Conservation (phyloP, 2,797 vertebrate species). For the Hypotaenidia okinawae region DNA sequence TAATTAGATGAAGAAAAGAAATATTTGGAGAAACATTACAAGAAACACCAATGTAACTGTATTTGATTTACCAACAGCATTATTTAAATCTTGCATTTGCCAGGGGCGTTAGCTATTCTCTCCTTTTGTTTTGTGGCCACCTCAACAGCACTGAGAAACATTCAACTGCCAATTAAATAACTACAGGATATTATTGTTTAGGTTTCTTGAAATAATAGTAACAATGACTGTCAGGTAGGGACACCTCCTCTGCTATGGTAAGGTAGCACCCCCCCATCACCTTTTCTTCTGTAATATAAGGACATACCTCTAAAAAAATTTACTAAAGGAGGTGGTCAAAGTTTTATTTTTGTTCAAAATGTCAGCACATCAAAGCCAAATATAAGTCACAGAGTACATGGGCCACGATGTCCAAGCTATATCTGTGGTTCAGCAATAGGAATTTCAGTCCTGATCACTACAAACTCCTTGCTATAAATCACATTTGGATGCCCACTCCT, state of each 20-base stretch:
- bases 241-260: fast-evolving
- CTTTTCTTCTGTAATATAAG: neutral
- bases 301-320: neutral
- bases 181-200: neutral
- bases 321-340: neutral
- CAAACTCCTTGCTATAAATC: neutral
- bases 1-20: neutral
- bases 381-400: neutral
- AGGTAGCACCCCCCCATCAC: fast-evolving
- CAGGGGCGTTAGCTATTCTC: neutral
- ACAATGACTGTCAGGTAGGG: fast-evolving
- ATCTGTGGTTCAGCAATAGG: neutral
- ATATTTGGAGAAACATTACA: neutral
- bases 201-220: neutral
- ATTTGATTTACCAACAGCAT: neutral
- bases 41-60: neutral
- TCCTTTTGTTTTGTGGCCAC: neutral
- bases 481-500: neutral
- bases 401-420: neutral
- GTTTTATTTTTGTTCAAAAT: neutral
- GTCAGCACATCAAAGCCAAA: neutral
- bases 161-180: neutral
- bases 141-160: neutral
- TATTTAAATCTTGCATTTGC: neutral
- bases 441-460: neutral